These are phyloP conservation scores for Pachyseris speciosa DNA, from an alignment of 64 coral and sea anemone genomes.

Conservation along the genomic window DNA sequence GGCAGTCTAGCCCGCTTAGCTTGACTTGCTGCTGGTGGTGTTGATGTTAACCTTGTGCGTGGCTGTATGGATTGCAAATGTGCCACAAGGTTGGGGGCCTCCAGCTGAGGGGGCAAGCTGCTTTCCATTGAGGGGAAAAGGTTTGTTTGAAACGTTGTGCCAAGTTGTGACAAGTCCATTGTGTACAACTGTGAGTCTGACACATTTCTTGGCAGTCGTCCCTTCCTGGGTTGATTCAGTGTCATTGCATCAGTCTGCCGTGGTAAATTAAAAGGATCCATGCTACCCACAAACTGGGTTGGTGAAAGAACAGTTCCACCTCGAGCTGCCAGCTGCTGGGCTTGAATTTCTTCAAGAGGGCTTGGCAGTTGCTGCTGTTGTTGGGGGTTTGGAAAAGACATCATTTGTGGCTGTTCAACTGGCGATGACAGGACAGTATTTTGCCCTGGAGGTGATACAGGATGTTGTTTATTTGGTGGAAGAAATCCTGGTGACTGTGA, in stretches of 20 bases:
- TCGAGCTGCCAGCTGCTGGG: slow-evolving; percentile 33
- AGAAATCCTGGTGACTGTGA: background rate
- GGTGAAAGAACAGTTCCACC: background rate
- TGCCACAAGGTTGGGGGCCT: slow-evolving; percentile 87
- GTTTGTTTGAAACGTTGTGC: slow-evolving; percentile 65
- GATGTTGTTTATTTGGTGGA: slow-evolving; percentile 3
- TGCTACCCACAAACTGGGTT: slow-evolving; percentile 13
- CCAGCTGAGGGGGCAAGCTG: slow-evolving; percentile 75
- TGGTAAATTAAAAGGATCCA: slow-evolving; percentile 1
- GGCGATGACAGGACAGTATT: slow-evolving; percentile 24
- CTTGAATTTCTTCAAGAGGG: slow-evolving; percentile 43
- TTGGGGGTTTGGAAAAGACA: slow-evolving; percentile 23
- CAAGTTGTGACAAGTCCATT: slow-evolving; percentile 86
- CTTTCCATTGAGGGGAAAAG: slow-evolving; percentile 72
- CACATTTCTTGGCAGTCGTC: slow-evolving; percentile 77
- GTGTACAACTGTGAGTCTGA: slow-evolving; percentile 85
- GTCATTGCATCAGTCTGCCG: slow-evolving; percentile 2
- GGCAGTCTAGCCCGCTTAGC: slow-evolving; percentile 76
- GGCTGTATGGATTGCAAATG: slow-evolving; percentile 86
- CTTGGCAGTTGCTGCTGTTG: slow-evolving; percentile 7
- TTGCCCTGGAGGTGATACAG: background rate
- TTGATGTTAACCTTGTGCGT: slow-evolving; percentile 24
- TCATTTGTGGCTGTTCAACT: slow-evolving; percentile 39
- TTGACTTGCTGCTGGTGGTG: slow-evolving; percentile 29
- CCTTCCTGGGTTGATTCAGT: slow-evolving; percentile 27